Evolutionary conservation across 1,140 invertebrate genomes (phyloP).

Genomic region (Sipha flava): DNA sequence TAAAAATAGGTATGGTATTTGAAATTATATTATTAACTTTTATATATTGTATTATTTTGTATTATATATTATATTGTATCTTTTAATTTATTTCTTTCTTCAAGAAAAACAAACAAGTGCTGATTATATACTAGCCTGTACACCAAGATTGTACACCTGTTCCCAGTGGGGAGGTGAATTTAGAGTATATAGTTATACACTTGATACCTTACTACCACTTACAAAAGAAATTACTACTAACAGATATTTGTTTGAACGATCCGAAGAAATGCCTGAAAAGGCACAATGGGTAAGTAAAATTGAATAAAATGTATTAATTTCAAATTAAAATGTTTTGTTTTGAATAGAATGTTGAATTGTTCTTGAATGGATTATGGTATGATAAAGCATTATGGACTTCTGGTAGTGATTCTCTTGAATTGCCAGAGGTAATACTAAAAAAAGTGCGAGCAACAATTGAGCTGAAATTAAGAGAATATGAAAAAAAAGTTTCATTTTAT

Average conservation of each 20-base stretch:
- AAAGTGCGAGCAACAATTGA: slow-evolving; percentile 64
- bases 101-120: background rate
- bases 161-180: slow-evolving; percentile 57
- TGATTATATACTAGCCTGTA: slow-evolving; percentile 53
- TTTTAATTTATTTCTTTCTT: background rate
- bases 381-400: slow-evolving; percentile 69
- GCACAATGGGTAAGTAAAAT: slow-evolving; percentile 40
- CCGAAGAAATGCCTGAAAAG: slow-evolving; percentile 48
- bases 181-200: background rate
- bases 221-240: background rate
- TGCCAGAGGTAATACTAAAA: slow-evolving; percentile 68
- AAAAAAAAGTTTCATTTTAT: slow-evolving; percentile 47
- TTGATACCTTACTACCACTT: background rate
- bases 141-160: slow-evolving; percentile 78
- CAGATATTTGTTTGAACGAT: slow-evolving; percentile 37
- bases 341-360: slow-evolving; percentile 61
- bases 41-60: no score
- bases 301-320: background rate
- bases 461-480: slow-evolving; percentile 50
- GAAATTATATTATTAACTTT: background rate
- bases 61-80: no score
- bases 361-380: slow-evolving; percentile 82
- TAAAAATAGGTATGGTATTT: background rate
- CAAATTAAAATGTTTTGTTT: slow-evolving; percentile 26
- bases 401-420: slow-evolving; percentile 64